Conservation (phyloP, 92 coral and sea anemone species). For the Epizoanthus scotinus region DNA sequence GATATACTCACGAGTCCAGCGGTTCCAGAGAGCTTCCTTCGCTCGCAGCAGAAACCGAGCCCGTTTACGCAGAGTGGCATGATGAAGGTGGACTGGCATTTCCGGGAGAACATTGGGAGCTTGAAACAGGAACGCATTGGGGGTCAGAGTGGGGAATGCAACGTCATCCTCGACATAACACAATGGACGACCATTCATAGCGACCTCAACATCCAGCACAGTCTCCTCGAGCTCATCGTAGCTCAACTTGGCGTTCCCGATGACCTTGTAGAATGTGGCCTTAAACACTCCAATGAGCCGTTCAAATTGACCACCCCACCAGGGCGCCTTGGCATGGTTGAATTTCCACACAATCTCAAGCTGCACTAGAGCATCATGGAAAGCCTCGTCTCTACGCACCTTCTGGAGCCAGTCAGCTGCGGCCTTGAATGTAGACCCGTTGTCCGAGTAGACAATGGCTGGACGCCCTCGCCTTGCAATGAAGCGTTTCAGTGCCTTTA, state of each 20-base stretch:
- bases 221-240: too few species aligned
- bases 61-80: neutral
- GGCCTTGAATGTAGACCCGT: constrained; percentile 30
- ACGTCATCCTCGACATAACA: too few species aligned
- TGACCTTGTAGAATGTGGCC: too few species aligned
- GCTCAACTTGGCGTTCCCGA: too few species aligned
- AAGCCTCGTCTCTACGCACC: neutral
- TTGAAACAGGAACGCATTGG: too few species aligned
- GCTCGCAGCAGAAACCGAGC: constrained; percentile 23
- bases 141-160: too few species aligned
- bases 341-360: constrained; percentile 1
- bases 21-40: constrained; percentile 1
- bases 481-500: constrained; percentile 6
- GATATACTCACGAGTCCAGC: constrained; percentile 1
- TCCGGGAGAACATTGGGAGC: neutral
- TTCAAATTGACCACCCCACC: constrained; percentile 1
- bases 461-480: constrained; percentile 15
- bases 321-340: constrained; percentile 20
- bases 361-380: neutral
- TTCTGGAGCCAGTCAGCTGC: constrained; percentile 12
- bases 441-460: constrained; percentile 3
- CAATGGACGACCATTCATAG: too few species aligned
- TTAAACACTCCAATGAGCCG: neutral
- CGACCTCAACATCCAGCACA: too few species aligned
- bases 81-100: neutral